These are phyloP conservation scores for Caenorhabditis inopinata DNA, from an alignment of 1,140 invertebrate species.

Conservation along the genomic window DNA sequence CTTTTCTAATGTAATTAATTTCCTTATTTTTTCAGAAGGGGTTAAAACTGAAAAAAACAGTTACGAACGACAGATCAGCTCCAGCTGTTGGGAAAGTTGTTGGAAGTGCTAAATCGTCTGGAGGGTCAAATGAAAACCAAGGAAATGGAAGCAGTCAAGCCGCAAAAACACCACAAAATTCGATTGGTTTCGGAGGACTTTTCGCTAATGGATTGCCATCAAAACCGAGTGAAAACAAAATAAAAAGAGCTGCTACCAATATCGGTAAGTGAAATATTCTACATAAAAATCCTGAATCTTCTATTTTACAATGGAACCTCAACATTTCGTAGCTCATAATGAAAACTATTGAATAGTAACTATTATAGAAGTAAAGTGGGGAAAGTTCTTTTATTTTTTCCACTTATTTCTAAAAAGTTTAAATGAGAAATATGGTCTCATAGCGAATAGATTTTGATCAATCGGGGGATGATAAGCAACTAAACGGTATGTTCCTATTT, in stretches of 20 bases:
- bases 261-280: not conserved
- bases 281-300: no score
- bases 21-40: not conserved
- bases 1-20: no score
- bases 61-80: not conserved
- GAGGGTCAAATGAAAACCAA: not conserved
- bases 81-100: not conserved
- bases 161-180: not conserved
- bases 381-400: no score
- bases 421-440: no score
- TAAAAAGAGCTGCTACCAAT: slow-evolving; percentile 2
- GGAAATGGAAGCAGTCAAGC: not conserved
- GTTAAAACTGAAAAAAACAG: not conserved
- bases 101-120: not conserved
- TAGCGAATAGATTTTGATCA: no score
- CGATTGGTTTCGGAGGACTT: not conserved
- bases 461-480: no score
- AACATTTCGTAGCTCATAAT: no score
- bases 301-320: no score
- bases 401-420: no score
- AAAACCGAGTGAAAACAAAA: slow-evolving; percentile 19
- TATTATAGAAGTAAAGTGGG: no score
- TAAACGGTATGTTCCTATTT: no score
- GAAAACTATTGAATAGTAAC: no score
- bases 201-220: not conserved